These are phyloP conservation scores for Microtus montanus DNA, from an alignment of 2,113 vertebrate species.

Conservation along the genomic window DNA sequence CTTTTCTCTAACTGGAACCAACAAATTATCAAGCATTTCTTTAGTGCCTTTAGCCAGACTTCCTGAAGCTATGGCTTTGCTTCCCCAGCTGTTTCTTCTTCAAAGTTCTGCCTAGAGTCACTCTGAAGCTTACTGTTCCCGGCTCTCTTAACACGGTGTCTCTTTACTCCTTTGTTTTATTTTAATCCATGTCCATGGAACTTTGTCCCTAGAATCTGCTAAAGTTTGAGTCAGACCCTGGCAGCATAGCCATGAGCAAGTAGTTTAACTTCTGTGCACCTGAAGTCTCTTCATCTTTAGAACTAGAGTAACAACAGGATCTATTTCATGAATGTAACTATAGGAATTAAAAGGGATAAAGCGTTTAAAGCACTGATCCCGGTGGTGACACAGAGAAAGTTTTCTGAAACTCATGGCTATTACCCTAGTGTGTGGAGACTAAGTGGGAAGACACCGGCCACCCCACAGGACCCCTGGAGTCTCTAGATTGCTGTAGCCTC, in stretches of 20 bases:
- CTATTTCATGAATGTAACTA: conserved; percentile 11
- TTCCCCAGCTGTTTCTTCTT: conserved; percentile 14
- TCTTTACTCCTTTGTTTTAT: conserved; percentile 24
- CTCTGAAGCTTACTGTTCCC: not conserved
- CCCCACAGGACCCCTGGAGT: not conserved
- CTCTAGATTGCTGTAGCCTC: not conserved
- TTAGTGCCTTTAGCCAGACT: conserved; percentile 38
- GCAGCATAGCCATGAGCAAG: conserved; percentile 3
- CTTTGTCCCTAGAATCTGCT: conserved; percentile 36
- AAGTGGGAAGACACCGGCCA: not conserved
- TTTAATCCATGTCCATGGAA: conserved; percentile 10
- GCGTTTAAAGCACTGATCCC: conserved; percentile 33
- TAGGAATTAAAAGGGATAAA: conserved; percentile 32
- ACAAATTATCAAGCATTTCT: conserved; percentile 61
- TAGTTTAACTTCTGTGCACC: conserved; percentile 27
- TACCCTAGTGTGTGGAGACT: conserved; percentile 6
- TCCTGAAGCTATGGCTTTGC: conserved; percentile 40
- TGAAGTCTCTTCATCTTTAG: conserved; percentile 51
- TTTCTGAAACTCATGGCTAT: conserved; percentile 40
- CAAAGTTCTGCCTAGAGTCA: not conserved
- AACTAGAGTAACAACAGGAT: conserved; percentile 30
- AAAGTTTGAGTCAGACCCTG: conserved; percentile 44
- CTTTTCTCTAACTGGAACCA: conserved; percentile 93
- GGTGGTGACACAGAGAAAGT: conserved; percentile 26
- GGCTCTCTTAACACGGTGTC: not conserved